Conservation (phyloP, 2,888 invertebrate species). For the Sicus ferrugineus region DNA sequence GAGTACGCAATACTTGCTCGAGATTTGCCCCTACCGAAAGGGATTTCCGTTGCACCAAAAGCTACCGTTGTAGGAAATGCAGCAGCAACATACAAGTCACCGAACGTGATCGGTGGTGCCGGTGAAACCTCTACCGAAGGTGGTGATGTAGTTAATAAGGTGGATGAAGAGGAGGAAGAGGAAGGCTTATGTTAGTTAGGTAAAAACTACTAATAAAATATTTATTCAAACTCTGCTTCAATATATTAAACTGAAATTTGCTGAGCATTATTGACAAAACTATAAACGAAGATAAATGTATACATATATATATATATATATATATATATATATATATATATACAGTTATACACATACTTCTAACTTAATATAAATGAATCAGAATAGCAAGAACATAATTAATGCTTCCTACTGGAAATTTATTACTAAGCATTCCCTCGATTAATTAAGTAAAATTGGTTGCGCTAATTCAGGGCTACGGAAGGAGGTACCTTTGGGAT, state of each 20-base stretch:
- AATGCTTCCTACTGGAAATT: not conserved
- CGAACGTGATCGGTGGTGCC: conserved; percentile 44
- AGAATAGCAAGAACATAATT: not conserved
- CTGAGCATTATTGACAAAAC: conserved; percentile 13
- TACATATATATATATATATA: too few species aligned
- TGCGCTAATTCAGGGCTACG: not conserved
- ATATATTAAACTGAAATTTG: conserved; percentile 21
- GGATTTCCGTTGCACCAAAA: conserved; percentile 68
- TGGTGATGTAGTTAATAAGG: conserved; percentile 23
- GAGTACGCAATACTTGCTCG: conserved; percentile 83
- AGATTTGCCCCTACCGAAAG: conserved; percentile 74
- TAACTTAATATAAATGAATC: not conserved
- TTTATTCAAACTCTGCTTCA: conserved; percentile 25
- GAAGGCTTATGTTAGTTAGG: conserved; percentile 46
- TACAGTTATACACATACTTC: not conserved
- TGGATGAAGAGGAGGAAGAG: conserved; percentile 42
- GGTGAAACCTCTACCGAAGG: conserved; percentile 9
- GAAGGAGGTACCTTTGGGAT: conserved; percentile 6
- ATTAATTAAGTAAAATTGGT: not conserved
- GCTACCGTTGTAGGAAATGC: conserved; percentile 74
- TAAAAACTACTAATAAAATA: conserved; percentile 7
- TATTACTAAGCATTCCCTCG: not conserved
- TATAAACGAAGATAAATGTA: not conserved
- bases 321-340: too few species aligned
- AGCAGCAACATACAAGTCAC: conserved; percentile 67